Conservation (phyloP, 2,797 vertebrate species). For the Eulemur mongoz region DNA sequence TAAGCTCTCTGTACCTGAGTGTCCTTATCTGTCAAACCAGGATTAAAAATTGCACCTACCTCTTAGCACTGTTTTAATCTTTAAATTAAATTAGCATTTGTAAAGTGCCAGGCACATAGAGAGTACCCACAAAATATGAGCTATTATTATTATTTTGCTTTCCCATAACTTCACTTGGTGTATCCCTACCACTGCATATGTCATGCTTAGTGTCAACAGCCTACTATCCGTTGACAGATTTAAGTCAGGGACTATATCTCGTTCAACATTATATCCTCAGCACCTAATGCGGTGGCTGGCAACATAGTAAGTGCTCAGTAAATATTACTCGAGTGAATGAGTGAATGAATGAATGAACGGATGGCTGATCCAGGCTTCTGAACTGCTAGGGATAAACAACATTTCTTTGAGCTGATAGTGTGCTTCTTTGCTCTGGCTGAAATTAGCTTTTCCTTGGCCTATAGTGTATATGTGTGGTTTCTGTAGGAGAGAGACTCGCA, state of each 20-base stretch:
- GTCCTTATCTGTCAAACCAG: neutral
- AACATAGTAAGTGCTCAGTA: neutral
- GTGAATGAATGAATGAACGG: neutral
- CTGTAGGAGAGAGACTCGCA: neutral
- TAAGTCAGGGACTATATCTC: neutral
- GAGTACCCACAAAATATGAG: neutral
- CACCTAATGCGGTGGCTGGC: neutral
- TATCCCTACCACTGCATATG: neutral
- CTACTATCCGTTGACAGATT: neutral
- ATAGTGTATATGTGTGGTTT: rapidly evolving
- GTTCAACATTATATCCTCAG: neutral
- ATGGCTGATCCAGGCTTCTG: neutral
- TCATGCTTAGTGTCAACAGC: neutral
- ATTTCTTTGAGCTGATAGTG: neutral
- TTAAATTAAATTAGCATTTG: neutral
- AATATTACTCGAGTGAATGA: neutral
- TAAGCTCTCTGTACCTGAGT: neutral
- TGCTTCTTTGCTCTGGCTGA: neutral
- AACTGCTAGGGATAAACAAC: neutral
- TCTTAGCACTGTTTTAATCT: neutral
- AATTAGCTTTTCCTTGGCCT: neutral
- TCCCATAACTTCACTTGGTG: neutral
- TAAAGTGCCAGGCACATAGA: neutral
- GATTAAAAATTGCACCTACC: neutral
- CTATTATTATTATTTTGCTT: neutral